Evolutionary conservation across 2,797 vertebrate species (phyloP), one percentile per base, ranked within the genome.

Genomic region (Monodelphis domestica): DNA sequence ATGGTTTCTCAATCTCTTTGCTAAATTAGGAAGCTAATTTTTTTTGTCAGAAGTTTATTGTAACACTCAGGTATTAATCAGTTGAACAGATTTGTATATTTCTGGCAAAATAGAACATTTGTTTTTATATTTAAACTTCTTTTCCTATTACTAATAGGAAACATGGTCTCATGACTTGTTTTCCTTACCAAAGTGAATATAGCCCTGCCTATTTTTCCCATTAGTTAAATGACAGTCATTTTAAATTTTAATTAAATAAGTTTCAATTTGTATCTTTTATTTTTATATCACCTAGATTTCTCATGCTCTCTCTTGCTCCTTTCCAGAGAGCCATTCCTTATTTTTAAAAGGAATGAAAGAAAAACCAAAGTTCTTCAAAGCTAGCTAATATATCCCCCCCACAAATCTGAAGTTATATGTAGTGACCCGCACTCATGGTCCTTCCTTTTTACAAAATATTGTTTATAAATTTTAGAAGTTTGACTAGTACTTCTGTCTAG

Each of bases 21-120:
- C 53, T 91, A 0, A 3, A 2, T 59, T 50, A 87, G 45, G 57
- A 88, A 33, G 28, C 57, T 91, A 28, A 17, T 92, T 93, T 92
- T 87, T 70, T 78, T 78, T 45, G 7, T 92, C 33, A 55, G 63
- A 94, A 84, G 26, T 92, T 92, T 92, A 87, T 91, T 91, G 89
- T 33, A 50, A n/a, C 92, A 5, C 95, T 59, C 15, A 55, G 93
- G 89, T 93, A 33, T 29, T 56, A 26, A 87, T 89, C 30, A 94
- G 4, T 94, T 51, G 55, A 87, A 57, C 45, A 90, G 33, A 57
- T 88, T 88, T 94, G 91, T 91, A 28, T 53, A 91, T 94, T 84
- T 78, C 45, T 92, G 29, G 90, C 59, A 87, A 54, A n/a, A 84
- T 89, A 87, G 26, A 53, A 24, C 51, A 90, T 89, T 96, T 53